Evolutionary conservation across 2,797 vertebrate species (phyloP).

Genomic region (Melopsittacus undulatus): DNA sequence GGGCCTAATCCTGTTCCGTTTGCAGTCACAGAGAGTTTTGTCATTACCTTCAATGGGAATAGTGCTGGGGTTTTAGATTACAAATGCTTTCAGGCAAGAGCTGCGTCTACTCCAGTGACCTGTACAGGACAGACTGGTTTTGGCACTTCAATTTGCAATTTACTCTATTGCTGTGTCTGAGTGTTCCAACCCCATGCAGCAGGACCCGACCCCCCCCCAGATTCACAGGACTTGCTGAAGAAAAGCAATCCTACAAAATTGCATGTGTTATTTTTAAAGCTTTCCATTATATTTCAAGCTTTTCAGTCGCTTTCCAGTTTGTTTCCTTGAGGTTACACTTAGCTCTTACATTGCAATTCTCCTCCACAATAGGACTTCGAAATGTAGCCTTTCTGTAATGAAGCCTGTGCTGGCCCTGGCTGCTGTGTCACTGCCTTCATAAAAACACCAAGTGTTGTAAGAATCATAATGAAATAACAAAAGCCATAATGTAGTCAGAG

Average conservation of each 20-base stretch:
- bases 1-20: conserved; percentile 47
- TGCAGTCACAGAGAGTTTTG: conserved; percentile 28
- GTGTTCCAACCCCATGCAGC: fast-evolving
- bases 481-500: not conserved
- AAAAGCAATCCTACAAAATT: not conserved
- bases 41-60: conserved; percentile 19
- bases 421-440: not conserved
- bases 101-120: conserved; percentile 22
- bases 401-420: not conserved
- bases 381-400: not conserved
- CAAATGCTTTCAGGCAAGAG: conserved; percentile 57
- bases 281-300: not conserved
- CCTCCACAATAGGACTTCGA: not conserved
- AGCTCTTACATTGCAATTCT: not conserved
- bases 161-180: not conserved
- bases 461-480: not conserved
- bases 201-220: not conserved
- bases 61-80: conserved; percentile 16
- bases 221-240: not conserved
- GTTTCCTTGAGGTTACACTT: not conserved
- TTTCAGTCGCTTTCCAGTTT: not conserved
- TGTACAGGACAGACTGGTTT: conserved; percentile 62
- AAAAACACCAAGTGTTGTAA: not conserved
- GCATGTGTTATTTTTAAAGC: not conserved
- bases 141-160: conserved; percentile 28